Base-by-base conservation (phyloP, 2,797 vertebrate species). In the Falco concolor region DNA sequence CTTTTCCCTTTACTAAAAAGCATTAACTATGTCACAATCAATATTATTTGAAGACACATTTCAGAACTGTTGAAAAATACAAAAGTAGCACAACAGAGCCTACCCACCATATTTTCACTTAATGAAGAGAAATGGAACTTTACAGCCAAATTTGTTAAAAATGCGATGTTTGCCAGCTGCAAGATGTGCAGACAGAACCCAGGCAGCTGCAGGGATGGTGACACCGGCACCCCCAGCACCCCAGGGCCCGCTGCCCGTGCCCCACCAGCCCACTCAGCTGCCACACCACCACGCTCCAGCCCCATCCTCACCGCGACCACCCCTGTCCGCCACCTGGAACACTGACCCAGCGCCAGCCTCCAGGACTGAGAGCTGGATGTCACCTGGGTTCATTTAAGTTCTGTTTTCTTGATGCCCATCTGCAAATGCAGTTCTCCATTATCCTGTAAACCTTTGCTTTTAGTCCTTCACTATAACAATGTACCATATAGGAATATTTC, bases 21-120 rank as follows among this genome's bases (percentile, higher is more conserved):
- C 50, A 17, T 79, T 81, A 96, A 87, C 24, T 69, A 69, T 67
- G 68, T 57, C 89, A 84, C 40, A 97, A 24, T 78, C 92, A 90
- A 30, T 52, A 91, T 20, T 81, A 61, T 28, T 12, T 63, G 68
- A 87, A 34, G 36, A 72, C 38, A 89, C 12, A 40, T 79, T 84
- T 83, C 52, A 81, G 63, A 81, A 87, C 30, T 86, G 19, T 36
- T 64, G 64, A 77, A 95, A 95, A 96, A 75, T 22, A 45, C 13
- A 47, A 16, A 73, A 36, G 42, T 23, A 82, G 83, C 59, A 84
- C 27, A 86, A 47, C 19, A 12, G 32, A 81, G 19, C 44, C 54
- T 63, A 61, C 10, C 24, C 12, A 61, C 47, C 30, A 19, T 24
- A 50, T 52, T 68, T 49, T 44, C 16, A 0, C 27, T 30, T 89